Evolutionary conservation across 1,140 invertebrate genomes (phyloP).

Genomic region (Pogonognathellus flavescens): DNA sequence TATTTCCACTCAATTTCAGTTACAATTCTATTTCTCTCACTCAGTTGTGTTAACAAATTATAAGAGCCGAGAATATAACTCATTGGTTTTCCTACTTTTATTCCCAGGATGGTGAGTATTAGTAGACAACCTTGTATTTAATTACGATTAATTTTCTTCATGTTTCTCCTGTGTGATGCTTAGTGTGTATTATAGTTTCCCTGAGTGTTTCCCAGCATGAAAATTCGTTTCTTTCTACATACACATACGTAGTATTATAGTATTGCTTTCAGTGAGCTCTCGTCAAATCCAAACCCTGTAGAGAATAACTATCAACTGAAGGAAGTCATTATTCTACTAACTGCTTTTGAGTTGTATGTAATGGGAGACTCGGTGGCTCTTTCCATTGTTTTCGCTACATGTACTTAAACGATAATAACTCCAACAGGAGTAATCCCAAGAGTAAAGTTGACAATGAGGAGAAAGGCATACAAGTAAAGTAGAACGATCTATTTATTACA

Average conservation of each 20-base stretch:
- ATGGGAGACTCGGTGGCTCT: neutral
- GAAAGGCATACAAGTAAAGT: slow-evolving; percentile 9
- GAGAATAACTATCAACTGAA: slow-evolving; percentile 20
- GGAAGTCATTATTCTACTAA: neutral
- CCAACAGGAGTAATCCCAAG: neutral
- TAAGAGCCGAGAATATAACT: neutral
- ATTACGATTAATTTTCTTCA: slow-evolving; percentile 14
- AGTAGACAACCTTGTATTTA: neutral
- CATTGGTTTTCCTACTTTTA: neutral
- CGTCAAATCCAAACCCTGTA: slow-evolving; percentile 16
- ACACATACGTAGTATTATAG: no score
- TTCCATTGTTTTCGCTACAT: neutral
- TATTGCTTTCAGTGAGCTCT: no score
- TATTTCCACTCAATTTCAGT: slow-evolving; percentile 26
- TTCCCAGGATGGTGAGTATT: neutral
- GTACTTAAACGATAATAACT: neutral
- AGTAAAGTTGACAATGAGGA: slow-evolving; percentile 26
- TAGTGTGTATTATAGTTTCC: neutral
- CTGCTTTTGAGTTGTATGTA: neutral
- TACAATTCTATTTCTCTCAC: slow-evolving; percentile 20
- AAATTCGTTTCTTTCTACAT: slow-evolving; percentile 25
- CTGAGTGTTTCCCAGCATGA: slow-evolving; percentile 7
- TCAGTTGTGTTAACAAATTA: neutral
- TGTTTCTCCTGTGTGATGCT: neutral
- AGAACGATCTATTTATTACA: neutral